A percentile compares a stretch with the other conserved stretches of the same genome.
These are phyloP conservation scores for Tanytarsus gracilentus DNA, from an alignment of 2,888 invertebrate species.

Conservation along the genomic window DNA sequence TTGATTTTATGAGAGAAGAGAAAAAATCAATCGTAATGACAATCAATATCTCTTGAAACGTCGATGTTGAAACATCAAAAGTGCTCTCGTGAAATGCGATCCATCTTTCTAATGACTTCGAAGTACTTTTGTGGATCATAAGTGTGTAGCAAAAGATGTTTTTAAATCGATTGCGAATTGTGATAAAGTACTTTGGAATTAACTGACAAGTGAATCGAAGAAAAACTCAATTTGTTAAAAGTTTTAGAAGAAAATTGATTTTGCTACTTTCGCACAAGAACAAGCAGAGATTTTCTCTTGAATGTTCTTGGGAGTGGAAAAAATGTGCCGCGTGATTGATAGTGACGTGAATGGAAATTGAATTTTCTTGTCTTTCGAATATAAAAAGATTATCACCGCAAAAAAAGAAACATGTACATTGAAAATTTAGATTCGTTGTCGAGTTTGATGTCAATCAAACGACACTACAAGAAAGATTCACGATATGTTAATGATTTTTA, in stretches of 20 bases:
- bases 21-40: constrained; percentile 8
- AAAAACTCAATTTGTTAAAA: background rate
- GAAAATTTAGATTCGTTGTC: constrained; percentile 40
- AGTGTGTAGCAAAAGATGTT: background rate
- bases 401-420: constrained; percentile 13
- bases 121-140: background rate
- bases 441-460: constrained; percentile 44
- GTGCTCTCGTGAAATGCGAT: background rate
- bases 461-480: constrained; percentile 82
- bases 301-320: background rate
- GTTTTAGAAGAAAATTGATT: background rate
- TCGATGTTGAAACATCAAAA: background rate
- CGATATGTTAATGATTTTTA: constrained; percentile 74
- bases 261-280: background rate
- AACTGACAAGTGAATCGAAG: background rate
- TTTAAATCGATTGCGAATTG: background rate
- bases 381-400: background rate
- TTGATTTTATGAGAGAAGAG: too few species aligned
- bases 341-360: constrained; percentile 23
- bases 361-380: background rate
- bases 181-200: constrained; percentile 15
- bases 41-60: constrained; percentile 11
- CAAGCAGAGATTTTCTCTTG: background rate
- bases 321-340: constrained; percentile 7
- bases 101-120: constrained; percentile 4